These are phyloP conservation scores for Oscheius sp. DNA, from an alignment of 1,140 invertebrate species.

Conservation along the genomic window DNA sequence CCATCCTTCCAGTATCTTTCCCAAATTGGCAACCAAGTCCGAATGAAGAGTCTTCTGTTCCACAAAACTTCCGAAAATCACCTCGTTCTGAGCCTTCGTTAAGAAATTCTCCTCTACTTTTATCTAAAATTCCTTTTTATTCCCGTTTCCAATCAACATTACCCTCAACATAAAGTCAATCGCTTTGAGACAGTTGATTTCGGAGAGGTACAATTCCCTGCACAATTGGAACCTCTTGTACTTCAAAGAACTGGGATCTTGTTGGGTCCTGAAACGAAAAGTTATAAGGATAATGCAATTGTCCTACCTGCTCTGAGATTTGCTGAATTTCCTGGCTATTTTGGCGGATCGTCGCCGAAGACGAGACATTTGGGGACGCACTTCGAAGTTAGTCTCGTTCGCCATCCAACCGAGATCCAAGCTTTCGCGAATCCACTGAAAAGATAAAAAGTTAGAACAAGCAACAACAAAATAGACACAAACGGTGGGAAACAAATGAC, in stretches of 20 bases:
- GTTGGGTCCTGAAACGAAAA: background rate
- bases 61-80: background rate
- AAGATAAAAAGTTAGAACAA: background rate
- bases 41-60: constrained; percentile 1
- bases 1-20: background rate
- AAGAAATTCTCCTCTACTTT: background rate
- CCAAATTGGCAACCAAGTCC: background rate
- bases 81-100: background rate
- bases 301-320: no score
- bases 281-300: background rate
- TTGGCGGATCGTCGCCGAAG: background rate
- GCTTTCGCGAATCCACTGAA: constrained; percentile 1
- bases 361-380: background rate
- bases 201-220: background rate
- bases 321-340: background rate
- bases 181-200: background rate
- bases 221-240: background rate
- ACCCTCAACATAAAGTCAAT: background rate
- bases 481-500: background rate
- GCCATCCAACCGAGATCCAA: constrained; percentile 6
- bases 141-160: background rate
- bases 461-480: background rate
- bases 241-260: background rate
- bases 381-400: background rate
- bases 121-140: background rate